phyloP scores from a whole-genome alignment of 2,797 vertebrate species.

The Pseudochirops corinnae region DNA sequence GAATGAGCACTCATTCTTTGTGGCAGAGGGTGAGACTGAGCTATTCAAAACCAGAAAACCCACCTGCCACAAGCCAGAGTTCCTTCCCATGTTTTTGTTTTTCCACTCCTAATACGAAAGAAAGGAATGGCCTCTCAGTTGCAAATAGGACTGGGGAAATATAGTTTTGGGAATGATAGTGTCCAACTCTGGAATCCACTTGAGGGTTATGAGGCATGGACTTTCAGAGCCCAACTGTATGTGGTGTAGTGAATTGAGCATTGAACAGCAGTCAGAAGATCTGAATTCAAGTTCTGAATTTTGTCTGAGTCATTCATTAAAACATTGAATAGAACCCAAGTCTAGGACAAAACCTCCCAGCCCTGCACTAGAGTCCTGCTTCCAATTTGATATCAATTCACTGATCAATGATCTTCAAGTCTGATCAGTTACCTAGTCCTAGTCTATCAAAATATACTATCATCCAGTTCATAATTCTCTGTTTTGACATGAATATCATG shows the following conservation, averaged over 20 bases:
- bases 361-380: neutral
- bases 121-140: neutral
- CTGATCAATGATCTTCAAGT: neutral
- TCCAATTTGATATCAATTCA: neutral
- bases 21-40: neutral
- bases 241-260: neutral
- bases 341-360: neutral
- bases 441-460: neutral
- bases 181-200: neutral
- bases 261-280: neutral
- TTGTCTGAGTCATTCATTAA: neutral
- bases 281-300: neutral
- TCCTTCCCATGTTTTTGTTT: neutral
- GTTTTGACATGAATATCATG: neutral
- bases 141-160: neutral
- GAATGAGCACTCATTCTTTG: neutral
- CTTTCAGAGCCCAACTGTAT: neutral
- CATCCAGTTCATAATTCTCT: neutral
- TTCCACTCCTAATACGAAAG: neutral
- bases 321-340: neutral
- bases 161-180: no score
- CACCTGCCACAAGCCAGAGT: neutral
- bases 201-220: neutral
- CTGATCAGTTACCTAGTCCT: neutral
- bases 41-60: conserved; percentile 1